phyloP scores from a whole-genome alignment of 2,797 vertebrate species.

The Sylvia borin region DNA sequence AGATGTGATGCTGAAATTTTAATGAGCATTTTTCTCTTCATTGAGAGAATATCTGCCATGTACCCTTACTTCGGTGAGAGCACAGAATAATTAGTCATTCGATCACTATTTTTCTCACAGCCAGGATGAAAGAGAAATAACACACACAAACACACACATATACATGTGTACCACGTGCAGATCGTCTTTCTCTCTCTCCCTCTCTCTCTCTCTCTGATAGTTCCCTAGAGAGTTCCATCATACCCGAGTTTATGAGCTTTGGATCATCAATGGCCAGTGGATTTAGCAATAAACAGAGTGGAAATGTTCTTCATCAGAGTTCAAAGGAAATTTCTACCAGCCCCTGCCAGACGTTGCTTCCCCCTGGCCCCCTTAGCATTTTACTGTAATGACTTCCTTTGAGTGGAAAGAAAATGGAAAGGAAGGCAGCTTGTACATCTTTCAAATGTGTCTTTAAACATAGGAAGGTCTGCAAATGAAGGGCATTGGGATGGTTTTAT shows the following conservation, averaged over 20 bases:
- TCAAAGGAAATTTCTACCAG: slow-evolving; percentile 47
- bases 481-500: neutral
- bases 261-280: slow-evolving; percentile 43
- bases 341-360: neutral
- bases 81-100: neutral
- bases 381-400: slow-evolving; percentile 59
- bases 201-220: neutral
- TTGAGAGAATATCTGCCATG: neutral
- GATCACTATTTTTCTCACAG: neutral
- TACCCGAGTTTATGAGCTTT: slow-evolving; percentile 59
- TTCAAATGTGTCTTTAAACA: slow-evolving; percentile 47
- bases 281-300: slow-evolving; percentile 58
- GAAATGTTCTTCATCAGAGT: slow-evolving; percentile 62
- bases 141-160: neutral
- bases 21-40: neutral
- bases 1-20: neutral
- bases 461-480: neutral
- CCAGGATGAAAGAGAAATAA: neutral
- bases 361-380: neutral
- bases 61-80: neutral
- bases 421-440: slow-evolving; percentile 49
- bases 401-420: slow-evolving; percentile 62
- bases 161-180: fast-evolving
- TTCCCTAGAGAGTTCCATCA: slow-evolving; percentile 15
- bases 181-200: neutral